A percentile compares a stretch with the other conserved stretches of the same genome.
Evolutionary conservation across 1,140 invertebrate species (phyloP).

Genomic region (Pteromalus puparum): DNA sequence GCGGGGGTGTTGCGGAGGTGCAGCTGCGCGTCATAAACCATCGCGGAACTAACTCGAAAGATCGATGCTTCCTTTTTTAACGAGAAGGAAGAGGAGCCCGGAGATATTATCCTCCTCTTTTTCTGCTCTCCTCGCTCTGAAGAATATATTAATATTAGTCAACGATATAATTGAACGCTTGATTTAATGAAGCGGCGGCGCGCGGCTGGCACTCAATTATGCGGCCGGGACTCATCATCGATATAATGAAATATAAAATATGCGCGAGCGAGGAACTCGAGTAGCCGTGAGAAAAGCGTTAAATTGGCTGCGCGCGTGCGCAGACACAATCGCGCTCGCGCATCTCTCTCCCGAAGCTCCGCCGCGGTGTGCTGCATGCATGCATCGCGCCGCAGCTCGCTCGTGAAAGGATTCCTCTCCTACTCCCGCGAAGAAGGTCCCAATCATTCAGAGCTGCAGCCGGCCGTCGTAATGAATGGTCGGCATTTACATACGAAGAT

Average conservation of each 20-base stretch:
- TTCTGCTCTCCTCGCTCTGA: neutral
- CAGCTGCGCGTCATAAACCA: slow-evolving; percentile 72
- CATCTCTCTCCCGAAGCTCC: slow-evolving; percentile 8
- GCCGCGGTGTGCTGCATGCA: slow-evolving; percentile 63
- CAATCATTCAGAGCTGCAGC: slow-evolving; percentile 73
- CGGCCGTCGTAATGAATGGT: slow-evolving; percentile 70
- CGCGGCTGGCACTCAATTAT: slow-evolving; percentile 48
- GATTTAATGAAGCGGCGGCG: slow-evolving; percentile 40
- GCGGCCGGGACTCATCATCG: neutral
- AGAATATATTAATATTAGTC: slow-evolving; percentile 44
- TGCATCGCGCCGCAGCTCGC: slow-evolving; percentile 28
- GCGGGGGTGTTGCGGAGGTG: slow-evolving; percentile 69
- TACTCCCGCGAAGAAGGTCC: slow-evolving; percentile 64
- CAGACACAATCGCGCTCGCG: neutral
- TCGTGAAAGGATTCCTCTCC: slow-evolving; percentile 68
- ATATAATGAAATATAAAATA: slow-evolving; percentile 6
- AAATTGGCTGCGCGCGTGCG: slow-evolving; percentile 6
- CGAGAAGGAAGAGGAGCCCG: neutral
- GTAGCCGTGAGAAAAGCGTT: slow-evolving; percentile 27
- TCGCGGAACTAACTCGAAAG: slow-evolving; percentile 55
- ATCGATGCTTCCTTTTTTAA: slow-evolving; percentile 45
- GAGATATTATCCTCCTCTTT: neutral
- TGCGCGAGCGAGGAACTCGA: slow-evolving; percentile 11
- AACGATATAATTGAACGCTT: slow-evolving; percentile 46
- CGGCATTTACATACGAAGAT: slow-evolving; percentile 75